phyloP scores from a whole-genome alignment of 2,113 vertebrate genomes.

The Donacobius atricapilla region DNA sequence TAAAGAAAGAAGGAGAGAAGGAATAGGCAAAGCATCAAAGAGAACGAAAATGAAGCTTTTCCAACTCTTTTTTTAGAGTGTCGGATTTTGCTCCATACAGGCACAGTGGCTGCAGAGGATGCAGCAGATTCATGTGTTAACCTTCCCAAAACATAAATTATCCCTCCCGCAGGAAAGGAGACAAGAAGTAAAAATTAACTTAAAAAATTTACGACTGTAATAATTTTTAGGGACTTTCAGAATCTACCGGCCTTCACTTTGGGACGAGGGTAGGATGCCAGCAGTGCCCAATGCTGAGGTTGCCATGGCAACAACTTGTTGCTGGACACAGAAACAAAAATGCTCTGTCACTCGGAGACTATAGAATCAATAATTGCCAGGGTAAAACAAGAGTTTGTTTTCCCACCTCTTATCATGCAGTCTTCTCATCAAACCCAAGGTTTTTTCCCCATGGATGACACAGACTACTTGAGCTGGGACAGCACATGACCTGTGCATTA shows the following conservation, averaged over 20 bases:
- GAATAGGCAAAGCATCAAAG: background rate
- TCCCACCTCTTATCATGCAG: background rate
- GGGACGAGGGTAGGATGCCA: slow-evolving; percentile 11
- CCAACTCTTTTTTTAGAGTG: background rate
- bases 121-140: background rate
- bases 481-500: accelerated
- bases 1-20: background rate
- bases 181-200: slow-evolving; percentile 8
- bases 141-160: background rate
- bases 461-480: background rate
- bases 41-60: background rate
- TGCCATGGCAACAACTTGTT: slow-evolving; percentile 65
- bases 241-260: slow-evolving; percentile 47
- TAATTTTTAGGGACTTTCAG: background rate
- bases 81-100: background rate
- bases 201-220: background rate
- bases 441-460: background rate
- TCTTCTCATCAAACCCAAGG: background rate
- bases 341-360: slow-evolving; percentile 46
- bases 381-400: background rate
- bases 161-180: background rate
- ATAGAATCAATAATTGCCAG: slow-evolving; percentile 51
- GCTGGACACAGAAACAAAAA: slow-evolving; percentile 67
- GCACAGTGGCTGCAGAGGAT: background rate
- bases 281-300: slow-evolving; percentile 29